Base-by-base conservation (phyloP, 2,888 invertebrate genomes). In the Diaphora mendica region DNA sequence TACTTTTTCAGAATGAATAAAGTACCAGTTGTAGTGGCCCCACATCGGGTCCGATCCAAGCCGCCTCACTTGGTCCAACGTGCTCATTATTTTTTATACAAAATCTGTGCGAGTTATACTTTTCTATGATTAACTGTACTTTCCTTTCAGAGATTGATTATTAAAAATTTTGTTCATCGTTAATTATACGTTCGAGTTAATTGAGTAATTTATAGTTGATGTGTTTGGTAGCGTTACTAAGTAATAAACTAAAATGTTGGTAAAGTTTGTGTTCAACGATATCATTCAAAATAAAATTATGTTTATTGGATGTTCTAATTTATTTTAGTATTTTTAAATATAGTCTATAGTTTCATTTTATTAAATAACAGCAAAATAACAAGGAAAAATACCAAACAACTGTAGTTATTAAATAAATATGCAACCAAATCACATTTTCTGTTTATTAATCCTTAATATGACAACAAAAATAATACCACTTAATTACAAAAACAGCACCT, bases 111-210 rank as follows among this genome's bases (percentile, higher is more conserved):
- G 79, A 77, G 78, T 87, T 89, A 88, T 88, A 88, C 89, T 87
- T 90, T 90, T 91, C 89, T 87, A 86, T 89, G 90, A 89, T 90
- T 93, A 93, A 92, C 93, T 84, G 92, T 92, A 94, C 94, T 94
- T 94, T 94, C 93, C 83, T 90, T 90, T 86, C 84, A 79, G 85
- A 92, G 93, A 94, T 95, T 94, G 94, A 94, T 94, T 94, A 94
- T 93, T 91, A 90, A 91, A 90, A 80, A 91, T 90, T 91, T 90
- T 89, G 89, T 91, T 89, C 87, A 85, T 85, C 89, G 87, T 91
- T 94, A 94, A 94, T 94, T 93, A 92, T 86, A 91, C 84, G 90
- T 86, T 87, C 82, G 84, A 86, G 87, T 88, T 94, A 93, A 94
- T 94, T 92, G 91, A 92, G 93, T 92, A 91, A 93, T 93, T 91